Evolutionary conservation across 30 jellyfish, hydroid and myxozoan genomes (phyloP), one percentile per base, ranked within the genome.

Genomic region (Catostylus mosaicus): DNA sequence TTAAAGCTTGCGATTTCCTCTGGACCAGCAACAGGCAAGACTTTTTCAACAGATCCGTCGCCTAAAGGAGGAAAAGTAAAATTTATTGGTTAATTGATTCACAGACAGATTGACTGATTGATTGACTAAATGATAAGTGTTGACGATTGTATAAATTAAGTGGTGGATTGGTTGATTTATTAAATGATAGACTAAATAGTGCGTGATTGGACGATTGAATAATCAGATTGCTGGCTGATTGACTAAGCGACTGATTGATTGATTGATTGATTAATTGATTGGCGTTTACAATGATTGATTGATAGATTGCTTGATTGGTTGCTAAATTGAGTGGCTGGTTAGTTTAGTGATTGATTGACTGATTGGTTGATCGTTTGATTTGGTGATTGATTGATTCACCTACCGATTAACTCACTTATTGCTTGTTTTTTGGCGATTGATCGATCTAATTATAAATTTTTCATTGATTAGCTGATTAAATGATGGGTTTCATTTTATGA

Each of bases 11-110:
- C 92, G 50, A 92, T 82, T 36, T 92, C 98, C 23, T 92, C 98
- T 1, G 97, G 97, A 1, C 98, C 97, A 50, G 98, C 98, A 19
- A 92, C 89, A 24, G 98, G 95, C 8, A 92, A 63, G 29, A 81
- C 82, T 30, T 82, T 88, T 46, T 92, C 98, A 16, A 92, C 79
- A 11, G 96, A 78, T 19, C 98, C 98, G 67, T 85, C 92, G 0
- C 98, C 85, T 74, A 19, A 59, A 38, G 54, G 54, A 6, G 54
- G 54, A n/a, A n/a, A n/a, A n/a, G n/a, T n/a, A n/a, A 51, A 29
- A 51, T 4, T 1, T 0, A 19, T 51, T 3, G 23, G 23, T 51
- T 0, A 19, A 16, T 54, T 20, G 30, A 54, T 2, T 8, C n/a
- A n/a, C n/a, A n/a, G n/a, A n/a, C n/a, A n/a, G n/a, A n/a, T n/a